A percentile compares a stretch with the other conserved stretches of the same genome.
Evolutionary conservation across 2,888 invertebrate genomes (phyloP).

Genomic region (Hydroisotoma schaefferi): DNA sequence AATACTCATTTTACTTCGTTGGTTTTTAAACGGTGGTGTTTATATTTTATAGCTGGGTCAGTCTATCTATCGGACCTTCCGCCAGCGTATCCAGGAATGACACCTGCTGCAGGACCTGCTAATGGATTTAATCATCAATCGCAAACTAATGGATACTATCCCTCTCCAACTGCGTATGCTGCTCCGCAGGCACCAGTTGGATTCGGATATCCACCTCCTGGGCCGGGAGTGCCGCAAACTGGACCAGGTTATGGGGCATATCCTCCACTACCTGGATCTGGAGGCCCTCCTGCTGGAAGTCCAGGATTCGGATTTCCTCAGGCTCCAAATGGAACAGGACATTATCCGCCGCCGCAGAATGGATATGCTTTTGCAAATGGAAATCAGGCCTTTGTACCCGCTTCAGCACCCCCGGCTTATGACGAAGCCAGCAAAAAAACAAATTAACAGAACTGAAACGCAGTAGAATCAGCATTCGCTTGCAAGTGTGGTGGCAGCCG

Average conservation of each 20-base stretch:
- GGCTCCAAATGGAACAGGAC: not conserved
- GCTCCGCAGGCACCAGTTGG: constrained; percentile 7
- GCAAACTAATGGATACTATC: constrained; percentile 1
- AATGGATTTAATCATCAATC: constrained; percentile 10
- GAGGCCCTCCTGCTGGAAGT: constrained; percentile 15
- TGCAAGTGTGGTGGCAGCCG: too few species aligned
- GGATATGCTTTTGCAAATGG: constrained; percentile 41
- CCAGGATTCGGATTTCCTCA: constrained; percentile 1
- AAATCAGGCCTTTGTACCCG: constrained; percentile 40
- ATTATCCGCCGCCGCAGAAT: constrained; percentile 27
- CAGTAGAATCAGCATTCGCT: too few species aligned
- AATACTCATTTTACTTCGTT: too few species aligned
- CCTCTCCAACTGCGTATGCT: constrained; percentile 12
- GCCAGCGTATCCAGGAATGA: constrained; percentile 58
- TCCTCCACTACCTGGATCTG: constrained; percentile 15
- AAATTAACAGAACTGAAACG: too few species aligned
- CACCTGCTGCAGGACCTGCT: constrained; percentile 7
- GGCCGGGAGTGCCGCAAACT: too few species aligned
- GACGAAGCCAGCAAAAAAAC: constrained; percentile 32
- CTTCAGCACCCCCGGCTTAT: constrained; percentile 29
- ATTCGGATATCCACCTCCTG: not conserved
- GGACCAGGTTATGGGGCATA: constrained; percentile 14
- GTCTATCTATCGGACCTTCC: constrained; percentile 57
- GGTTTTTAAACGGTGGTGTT: constrained; percentile 2
- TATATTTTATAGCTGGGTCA: constrained; percentile 51